Evolutionary conservation across 2,888 invertebrate species (phyloP).

Genomic region (Plutella xylostella): DNA sequence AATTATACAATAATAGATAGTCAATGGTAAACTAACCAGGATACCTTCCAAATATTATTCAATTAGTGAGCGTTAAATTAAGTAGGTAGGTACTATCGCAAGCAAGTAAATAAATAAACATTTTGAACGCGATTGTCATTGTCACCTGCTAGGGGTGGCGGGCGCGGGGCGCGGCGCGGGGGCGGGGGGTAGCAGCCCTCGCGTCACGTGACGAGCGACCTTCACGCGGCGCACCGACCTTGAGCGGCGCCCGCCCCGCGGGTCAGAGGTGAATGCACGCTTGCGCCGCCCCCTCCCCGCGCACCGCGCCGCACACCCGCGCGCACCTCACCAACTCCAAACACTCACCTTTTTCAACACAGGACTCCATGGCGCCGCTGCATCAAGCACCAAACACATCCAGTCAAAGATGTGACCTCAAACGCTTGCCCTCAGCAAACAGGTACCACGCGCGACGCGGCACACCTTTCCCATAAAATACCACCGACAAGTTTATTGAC

Average conservation of each 20-base stretch:
- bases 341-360: conserved; percentile 28
- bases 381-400: conserved; percentile 23
- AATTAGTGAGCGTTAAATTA: no score
- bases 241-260: conserved; percentile 63
- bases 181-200: conserved; percentile 64
- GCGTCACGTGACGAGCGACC: conserved; percentile 62
- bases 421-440: conserved; percentile 49
- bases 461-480: conserved; percentile 69
- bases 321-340: conserved; percentile 14
- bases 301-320: conserved; percentile 26
- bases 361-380: conserved; percentile 22
- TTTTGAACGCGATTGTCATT: neutral
- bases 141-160: conserved; percentile 17
- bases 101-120: no score
- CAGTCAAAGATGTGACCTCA: conserved; percentile 35
- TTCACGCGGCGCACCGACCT: conserved; percentile 69
- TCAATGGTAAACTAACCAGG: no score
- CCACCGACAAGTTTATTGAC: conserved; percentile 69
- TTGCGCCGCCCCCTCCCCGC: conserved; percentile 29
- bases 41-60: no score
- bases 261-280: conserved; percentile 69
- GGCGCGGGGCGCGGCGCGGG: conserved; percentile 32
- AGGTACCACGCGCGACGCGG: conserved; percentile 58
- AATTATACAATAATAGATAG: no score
- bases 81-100: no score